These are phyloP conservation scores for Colossoma macropomum DNA, from an alignment of 2,113 vertebrate species.

Conservation along the genomic window DNA sequence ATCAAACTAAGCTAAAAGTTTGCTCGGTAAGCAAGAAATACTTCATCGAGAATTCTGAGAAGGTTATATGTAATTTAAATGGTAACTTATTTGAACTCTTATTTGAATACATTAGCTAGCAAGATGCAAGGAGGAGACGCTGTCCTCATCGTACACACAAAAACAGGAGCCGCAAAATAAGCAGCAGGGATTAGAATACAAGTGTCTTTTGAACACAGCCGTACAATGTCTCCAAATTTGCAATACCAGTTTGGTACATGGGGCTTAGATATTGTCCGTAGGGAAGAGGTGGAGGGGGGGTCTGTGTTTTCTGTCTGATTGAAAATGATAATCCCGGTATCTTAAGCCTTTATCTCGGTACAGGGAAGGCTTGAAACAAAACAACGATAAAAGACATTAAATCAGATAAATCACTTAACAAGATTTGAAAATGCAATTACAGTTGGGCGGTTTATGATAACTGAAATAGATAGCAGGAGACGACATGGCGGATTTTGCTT, in stretches of 20 bases:
- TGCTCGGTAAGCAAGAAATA: too few species aligned
- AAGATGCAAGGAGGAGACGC: too few species aligned
- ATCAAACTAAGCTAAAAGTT: too few species aligned
- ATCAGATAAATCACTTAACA: conserved; percentile 72
- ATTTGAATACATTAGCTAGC: too few species aligned
- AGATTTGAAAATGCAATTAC: conserved; percentile 71
- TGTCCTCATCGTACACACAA: not conserved
- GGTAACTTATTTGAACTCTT: too few species aligned
- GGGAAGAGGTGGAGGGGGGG: conserved; percentile 49
- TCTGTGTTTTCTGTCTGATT: conserved; percentile 62
- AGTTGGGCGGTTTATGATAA: conserved; percentile 53
- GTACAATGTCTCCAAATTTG: conserved; percentile 61
- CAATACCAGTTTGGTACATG: conserved; percentile 60
- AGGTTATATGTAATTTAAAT: too few species aligned
- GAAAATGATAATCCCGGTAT: conserved; percentile 67
- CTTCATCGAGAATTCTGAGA: too few species aligned
- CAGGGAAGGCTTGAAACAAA: conserved; percentile 54
- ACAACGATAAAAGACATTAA: conserved; percentile 57
- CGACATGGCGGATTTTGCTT: conserved; percentile 43
- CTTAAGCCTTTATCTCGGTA: conserved; percentile 66
- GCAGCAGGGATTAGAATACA: conserved; percentile 63
- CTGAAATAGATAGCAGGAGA: conserved; percentile 61
- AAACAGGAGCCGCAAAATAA: conserved; percentile 62
- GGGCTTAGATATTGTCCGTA: conserved; percentile 62
- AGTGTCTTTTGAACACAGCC: conserved; percentile 66